Evolutionary conservation across 2,797 vertebrate genomes (phyloP), one percentile per base, ranked within the genome.

Genomic region (Poecilia picta): DNA sequence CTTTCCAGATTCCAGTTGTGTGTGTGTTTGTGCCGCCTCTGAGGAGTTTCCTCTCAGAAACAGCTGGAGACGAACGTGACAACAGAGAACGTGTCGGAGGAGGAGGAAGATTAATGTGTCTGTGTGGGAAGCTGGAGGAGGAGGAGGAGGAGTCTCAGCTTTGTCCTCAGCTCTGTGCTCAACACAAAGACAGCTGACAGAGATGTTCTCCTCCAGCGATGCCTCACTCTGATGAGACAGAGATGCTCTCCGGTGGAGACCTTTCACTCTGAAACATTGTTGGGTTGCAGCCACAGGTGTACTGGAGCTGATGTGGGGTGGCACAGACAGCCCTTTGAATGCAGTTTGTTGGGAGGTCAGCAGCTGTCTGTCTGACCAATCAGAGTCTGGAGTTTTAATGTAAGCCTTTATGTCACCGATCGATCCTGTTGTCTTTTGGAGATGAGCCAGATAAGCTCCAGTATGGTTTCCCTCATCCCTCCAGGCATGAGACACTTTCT

Each of bases 51-150:
- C 8, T 41, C 64, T 2, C 73, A 74, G 41, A 81, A 82, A 89
- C 85, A 84, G 86, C 87, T 88, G 84, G 81, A 84, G 76, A 73
- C 13, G 46, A 68, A 11, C 46, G 79, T 78, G 74, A 64, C 41
- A 23, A 23, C 16, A 28, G 45, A 45, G 74, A 59, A 57, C 36
- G 28, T 15, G 74, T 36, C 20, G 13, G 13, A 2, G 55, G 76
- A 47, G 59, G 74, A 51, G 49, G 77, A 55, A 79, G 83, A 85
- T 83, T 84, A 82, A 89, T 91, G 85, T 85, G 76, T 78, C 86
- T 80, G 81, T 86, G 82, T 86, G 55, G 55, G 70, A 49, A 25
- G 71, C 33, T 51, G 57, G 55, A 46, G 25, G 73, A 41, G 49
- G 53, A 59, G 36, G 33, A 41, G 73, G 46, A n/a, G 64, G 59